Evolutionary conservation across 1,140 invertebrate species (phyloP).

Genomic region (Lepidurus arcticus): DNA sequence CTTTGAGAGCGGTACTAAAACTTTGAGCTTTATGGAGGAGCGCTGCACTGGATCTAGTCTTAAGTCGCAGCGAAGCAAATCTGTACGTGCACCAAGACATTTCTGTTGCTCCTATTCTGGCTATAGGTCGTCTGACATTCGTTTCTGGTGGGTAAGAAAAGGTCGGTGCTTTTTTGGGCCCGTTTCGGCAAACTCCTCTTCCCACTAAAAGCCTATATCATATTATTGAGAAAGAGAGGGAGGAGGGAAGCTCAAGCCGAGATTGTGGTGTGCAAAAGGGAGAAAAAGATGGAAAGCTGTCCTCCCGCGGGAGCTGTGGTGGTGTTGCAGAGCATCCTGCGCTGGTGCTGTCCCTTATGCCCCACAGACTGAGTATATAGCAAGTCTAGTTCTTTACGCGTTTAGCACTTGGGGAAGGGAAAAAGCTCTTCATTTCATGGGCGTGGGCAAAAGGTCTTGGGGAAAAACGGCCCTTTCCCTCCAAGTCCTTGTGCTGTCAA

Average conservation of each 20-base stretch:
- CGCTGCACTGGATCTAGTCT: not conserved
- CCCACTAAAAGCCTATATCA: not conserved
- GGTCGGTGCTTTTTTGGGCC: not conserved
- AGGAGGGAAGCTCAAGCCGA: not conserved
- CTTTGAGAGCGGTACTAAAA: slow-evolving; percentile 18
- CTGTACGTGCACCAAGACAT: not conserved
- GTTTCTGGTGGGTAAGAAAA: not conserved
- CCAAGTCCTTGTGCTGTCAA: slow-evolving; percentile 12
- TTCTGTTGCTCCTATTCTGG: not conserved
- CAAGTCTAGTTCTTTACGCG: not conserved
- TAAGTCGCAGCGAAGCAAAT: not conserved
- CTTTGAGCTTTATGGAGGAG: slow-evolving; percentile 1
- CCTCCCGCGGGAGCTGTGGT: slow-evolving; percentile 9
- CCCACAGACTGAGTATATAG: not conserved
- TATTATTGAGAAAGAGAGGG: not conserved
- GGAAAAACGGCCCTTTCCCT: not conserved
- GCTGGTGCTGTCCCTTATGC: not conserved
- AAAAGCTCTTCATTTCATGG: slow-evolving; percentile 19
- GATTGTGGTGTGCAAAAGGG: not conserved
- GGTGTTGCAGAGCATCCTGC: not conserved
- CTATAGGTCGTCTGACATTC: not conserved
- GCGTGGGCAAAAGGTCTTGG: not conserved
- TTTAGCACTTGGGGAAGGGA: not conserved
- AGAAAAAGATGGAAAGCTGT: not conserved
- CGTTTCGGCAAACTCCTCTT: not conserved